Evolutionary conservation across 2,113 vertebrate genomes (phyloP).

Genomic region (Drymodes brunneopygia): DNA sequence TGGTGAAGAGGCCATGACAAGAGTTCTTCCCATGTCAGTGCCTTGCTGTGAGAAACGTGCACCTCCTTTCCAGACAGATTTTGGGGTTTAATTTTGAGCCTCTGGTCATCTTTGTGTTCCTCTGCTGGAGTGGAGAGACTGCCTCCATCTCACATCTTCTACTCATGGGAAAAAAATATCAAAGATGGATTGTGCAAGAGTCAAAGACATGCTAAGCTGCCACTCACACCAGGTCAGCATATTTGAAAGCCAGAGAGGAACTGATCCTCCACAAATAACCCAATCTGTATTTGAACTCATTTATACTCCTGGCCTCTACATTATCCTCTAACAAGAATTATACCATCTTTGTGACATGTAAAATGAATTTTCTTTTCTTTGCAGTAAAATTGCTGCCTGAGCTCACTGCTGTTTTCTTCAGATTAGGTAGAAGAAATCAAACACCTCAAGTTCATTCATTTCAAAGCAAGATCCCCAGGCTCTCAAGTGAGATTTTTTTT

Average conservation of each 20-base stretch:
- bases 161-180: neutral
- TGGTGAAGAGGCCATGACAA: neutral
- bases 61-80: neutral
- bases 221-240: neutral
- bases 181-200: neutral
- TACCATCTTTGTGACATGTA: rapidly evolving
- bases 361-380: neutral
- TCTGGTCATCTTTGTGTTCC: neutral
- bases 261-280: neutral
- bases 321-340: neutral
- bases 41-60: neutral
- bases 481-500: neutral
- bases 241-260: neutral
- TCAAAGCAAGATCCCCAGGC: neutral
- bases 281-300: neutral
- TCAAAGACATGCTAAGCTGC: neutral
- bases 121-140: neutral
- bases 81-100: neutral
- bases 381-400: neutral
- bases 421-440: neutral
- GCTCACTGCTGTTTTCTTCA: neutral
- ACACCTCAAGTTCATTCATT: neutral
- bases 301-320: neutral
- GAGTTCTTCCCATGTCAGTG: neutral
- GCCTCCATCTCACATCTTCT: neutral